Evolutionary conservation across 2,797 vertebrate species (phyloP), one percentile per base, ranked within the genome.

Genomic region (Ispidina lecontei): DNA sequence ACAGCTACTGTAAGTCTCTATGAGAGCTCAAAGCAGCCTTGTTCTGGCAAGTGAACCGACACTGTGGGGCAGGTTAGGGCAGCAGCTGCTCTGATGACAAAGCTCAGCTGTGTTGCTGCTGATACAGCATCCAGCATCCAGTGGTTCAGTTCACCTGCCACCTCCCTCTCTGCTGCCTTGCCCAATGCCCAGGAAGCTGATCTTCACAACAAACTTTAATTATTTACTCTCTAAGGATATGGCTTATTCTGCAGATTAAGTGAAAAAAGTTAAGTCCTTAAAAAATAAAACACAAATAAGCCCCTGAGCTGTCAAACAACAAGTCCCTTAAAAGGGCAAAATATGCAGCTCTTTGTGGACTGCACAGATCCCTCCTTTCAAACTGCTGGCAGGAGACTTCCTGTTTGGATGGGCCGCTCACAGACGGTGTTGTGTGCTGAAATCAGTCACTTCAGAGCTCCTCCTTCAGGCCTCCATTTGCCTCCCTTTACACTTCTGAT

Each of bases 271-370:
- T 62, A 79, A 92, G 68, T 78, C 71, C 71, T 91, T 89, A 69
- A 91, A 78, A 83, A 86, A 84, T 72, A 83, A 69, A 92, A 83
- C 67, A 88, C 86, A 96, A 96, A 89, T 92, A 95, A 94, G 52
- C 79, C 72, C 64, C 44, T 54, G 72, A 93, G 47, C 91, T 94
- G 91, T 95, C 86, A 92, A 95, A 96, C 89, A 93, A 78, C 25
- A 93, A 87, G 77, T 65, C 92, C 95, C 97, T 97, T 97, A 97
- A 96, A 97, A 96, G 95, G 95, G 69, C 92, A 97, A 96, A 96
- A 92, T 95, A 95, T 93, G 95, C 39, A 3, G 52, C 46, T 7
- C 44, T 82, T 54, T 39, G 54, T 56, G 37, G 47, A 37, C 74
- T 87, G 80, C 74, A 71, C 73, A 94, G 95, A 91, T 93, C 85